Percentiles rank a stretch among this genome's conserved stretches.
Evolutionary conservation across 2,888 invertebrate genomes (phyloP).

Genomic region (Noctua fimbriata): DNA sequence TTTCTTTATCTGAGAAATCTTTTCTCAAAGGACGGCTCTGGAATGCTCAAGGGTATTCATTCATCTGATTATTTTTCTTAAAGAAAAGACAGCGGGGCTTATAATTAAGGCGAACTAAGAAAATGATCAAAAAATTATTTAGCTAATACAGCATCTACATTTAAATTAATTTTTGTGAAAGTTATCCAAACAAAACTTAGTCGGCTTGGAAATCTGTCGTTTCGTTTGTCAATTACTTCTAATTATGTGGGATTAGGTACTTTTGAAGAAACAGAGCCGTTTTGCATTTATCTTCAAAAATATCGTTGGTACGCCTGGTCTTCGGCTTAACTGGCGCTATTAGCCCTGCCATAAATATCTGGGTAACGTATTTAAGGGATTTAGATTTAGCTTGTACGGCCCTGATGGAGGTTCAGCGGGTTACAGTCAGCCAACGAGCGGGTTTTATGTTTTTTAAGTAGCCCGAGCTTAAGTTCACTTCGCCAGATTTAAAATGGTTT

Average conservation of each 20-base stretch:
- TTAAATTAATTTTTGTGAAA: conserved; percentile 43
- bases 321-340: conserved; percentile 84
- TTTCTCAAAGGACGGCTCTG: conserved; percentile 83
- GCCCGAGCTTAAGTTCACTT: conserved; percentile 67
- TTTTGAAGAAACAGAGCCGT: conserved; percentile 59
- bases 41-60: conserved; percentile 84
- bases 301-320: conserved; percentile 75
- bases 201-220: conserved; percentile 41
- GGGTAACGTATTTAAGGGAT: conserved; percentile 87
- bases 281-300: conserved; percentile 68
- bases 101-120: conserved; percentile 74
- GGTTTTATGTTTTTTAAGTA: conserved; percentile 76
- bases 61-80: conserved; percentile 84
- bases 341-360: conserved; percentile 88
- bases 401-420: conserved; percentile 85
- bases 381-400: conserved; percentile 85
- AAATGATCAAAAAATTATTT: conserved; percentile 68
- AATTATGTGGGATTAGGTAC: conserved; percentile 58
- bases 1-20: conserved; percentile 84
- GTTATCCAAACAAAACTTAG: conserved; percentile 44
- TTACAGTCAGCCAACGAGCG: conserved; percentile 74
- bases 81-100: conserved; percentile 78
- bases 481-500: conserved; percentile 48
- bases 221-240: conserved; percentile 58
- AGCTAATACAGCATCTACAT: conserved; percentile 40